phyloP scores from a whole-genome alignment of 2,797 vertebrate species.

The Pantherophis alleghaniensis region DNA sequence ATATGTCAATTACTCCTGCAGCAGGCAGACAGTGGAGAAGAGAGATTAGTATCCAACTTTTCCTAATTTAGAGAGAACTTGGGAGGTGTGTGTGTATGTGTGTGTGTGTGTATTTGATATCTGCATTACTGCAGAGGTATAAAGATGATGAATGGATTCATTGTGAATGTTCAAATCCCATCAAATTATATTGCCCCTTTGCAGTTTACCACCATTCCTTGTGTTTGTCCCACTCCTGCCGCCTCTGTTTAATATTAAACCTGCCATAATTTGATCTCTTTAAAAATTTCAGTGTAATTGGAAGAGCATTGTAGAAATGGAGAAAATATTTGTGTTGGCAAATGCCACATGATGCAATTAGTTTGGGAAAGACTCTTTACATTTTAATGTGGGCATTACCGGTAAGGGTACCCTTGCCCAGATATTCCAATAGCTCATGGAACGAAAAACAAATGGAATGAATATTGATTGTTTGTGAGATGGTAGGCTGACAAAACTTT shows the following conservation, averaged over 20 bases:
- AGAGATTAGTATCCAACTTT: neutral
- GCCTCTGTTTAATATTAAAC: conserved; percentile 12
- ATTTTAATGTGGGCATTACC: conserved; percentile 39
- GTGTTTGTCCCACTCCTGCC: neutral
- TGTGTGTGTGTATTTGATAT: conserved; percentile 26
- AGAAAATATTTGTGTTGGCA: conserved; percentile 61
- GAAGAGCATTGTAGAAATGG: conserved; percentile 56
- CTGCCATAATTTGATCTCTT: conserved; percentile 49
- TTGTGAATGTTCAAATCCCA: conserved; percentile 42
- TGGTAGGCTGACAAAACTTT: neutral
- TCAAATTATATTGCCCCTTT: conserved; percentile 43
- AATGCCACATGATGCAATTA: conserved; percentile 57
- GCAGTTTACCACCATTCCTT: conserved; percentile 4
- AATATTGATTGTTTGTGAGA: conserved; percentile 20
- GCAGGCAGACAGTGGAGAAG: neutral
- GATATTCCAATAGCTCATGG: neutral
- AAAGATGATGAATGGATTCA: neutral
- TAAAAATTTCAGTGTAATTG: conserved; percentile 53
- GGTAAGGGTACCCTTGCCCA: neutral
- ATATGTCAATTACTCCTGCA: conserved; percentile 36
- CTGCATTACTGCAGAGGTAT: conserved; percentile 9
- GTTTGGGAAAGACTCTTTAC: conserved; percentile 56
- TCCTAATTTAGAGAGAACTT: conserved; percentile 35
- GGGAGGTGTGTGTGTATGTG: too few relatives aligned
- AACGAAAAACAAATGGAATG: conserved; percentile 31